Evolutionary conservation across 1,140 invertebrate genomes (phyloP), one percentile per base, ranked within the genome.

Genomic region (Portunus trituberculatus): DNA sequence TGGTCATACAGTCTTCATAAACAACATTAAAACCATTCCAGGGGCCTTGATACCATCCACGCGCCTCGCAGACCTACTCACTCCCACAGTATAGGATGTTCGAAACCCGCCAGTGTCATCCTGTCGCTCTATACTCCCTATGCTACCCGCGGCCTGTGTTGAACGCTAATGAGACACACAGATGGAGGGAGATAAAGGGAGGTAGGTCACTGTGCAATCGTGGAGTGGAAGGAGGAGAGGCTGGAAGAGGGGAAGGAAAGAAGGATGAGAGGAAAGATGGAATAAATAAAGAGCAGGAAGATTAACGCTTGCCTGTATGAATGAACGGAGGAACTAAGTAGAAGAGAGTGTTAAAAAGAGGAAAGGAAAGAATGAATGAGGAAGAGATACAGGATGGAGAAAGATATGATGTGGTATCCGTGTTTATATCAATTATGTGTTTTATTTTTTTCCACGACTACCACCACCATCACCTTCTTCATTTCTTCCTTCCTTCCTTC

Each of bases 1-100:
- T 76, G 67, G 67, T 76, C 67, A n/a, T 76, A 76, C 4, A 76
- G 67, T 76, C 67, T 76, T 76, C 67, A 76, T 76, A 76, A 76
- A 76, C 67, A 76, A 76, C 67, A 25, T 76, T 76, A n/a, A 76
- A 2, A n/a, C 67, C 67, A 76, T 76, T 76, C 67, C 67, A n/a
- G n/a, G 67, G 67, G 25, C n/a, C n/a, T 76, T n/a, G 67, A 76
- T 76, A 76, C 20, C 67, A 76, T 76, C 67, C 67, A 76, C n/a
- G n/a, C n/a, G 20, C n/a, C 67, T 76, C 25, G 4, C 20, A 59
- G 25, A 76, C 67, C 67, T 7, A 76, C 4, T 20, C 67, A 59
- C 20, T 59, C 52, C 52, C 52, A 59, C 12, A 59, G 52, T n/a
- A 10, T 20, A 12, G 67, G 67, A n/a, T 1, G n/a, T 8, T n/a